Conservation (phyloP, 2,888 invertebrate species). For the Drepanosiphum platanoidis region DNA sequence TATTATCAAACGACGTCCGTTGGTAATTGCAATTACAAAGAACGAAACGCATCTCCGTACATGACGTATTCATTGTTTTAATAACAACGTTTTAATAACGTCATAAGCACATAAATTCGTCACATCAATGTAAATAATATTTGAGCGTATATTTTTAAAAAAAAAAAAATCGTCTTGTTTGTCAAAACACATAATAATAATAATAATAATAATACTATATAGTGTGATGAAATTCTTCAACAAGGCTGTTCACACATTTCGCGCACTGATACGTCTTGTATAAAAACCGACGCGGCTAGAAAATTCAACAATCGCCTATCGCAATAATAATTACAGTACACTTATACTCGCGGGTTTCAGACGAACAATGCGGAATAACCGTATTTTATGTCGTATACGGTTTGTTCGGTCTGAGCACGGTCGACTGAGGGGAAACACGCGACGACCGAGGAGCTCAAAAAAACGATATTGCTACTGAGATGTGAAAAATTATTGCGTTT, state of each 20-base stretch:
- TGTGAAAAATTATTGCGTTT: no score
- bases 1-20: background rate
- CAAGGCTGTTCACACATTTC: slow-evolving; percentile 14
- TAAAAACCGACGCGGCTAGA: background rate
- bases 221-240: slow-evolving; percentile 32
- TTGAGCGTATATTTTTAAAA: slow-evolving; percentile 20
- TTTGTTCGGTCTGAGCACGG: no score
- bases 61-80: slow-evolving; percentile 2
- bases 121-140: background rate
- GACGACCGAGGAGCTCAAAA: no score
- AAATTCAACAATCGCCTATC: slow-evolving; percentile 29
- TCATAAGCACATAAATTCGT: background rate
- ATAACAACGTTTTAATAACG: background rate
- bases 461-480: no score
- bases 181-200: background rate
- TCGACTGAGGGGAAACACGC: no score
- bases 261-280: slow-evolving; percentile 4
- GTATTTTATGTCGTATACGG: no score
- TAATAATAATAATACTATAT: no score
- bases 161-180: slow-evolving; percentile 27
- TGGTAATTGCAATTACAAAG: background rate
- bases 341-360: background rate
- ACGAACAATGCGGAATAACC: no score
- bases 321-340: slow-evolving; percentile 22
- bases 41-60: background rate